These are phyloP conservation scores for Poecile atricapillus DNA, from an alignment of 2,113 vertebrate species.

Conservation along the genomic window DNA sequence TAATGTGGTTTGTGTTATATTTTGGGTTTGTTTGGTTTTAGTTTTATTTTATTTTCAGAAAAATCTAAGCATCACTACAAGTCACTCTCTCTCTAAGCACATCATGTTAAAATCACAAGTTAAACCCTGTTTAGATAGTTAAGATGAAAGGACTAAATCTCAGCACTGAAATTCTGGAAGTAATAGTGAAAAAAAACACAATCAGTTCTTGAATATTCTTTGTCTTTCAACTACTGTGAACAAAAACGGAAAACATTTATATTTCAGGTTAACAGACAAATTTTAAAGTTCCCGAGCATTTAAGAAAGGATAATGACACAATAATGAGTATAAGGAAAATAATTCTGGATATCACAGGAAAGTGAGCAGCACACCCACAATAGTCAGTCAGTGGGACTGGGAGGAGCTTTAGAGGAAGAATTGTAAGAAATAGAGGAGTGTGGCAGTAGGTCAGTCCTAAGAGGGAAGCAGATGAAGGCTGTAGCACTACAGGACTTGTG, in stretches of 20 bases:
- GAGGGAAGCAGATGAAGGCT: not conserved
- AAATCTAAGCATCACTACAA: not conserved
- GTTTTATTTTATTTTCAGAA: too few relatives aligned
- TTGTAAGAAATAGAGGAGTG: not conserved
- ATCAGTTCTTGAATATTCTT: not conserved
- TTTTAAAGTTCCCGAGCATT: not conserved
- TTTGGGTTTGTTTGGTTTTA: fast-evolving
- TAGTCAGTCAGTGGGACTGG: fast-evolving
- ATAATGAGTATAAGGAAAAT: not conserved
- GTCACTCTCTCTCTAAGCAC: not conserved
- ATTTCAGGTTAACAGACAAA: not conserved
- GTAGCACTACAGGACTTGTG: not conserved
- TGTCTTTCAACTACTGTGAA: not conserved
- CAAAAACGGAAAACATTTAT: not conserved
- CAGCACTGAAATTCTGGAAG: not conserved
- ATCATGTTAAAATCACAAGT: not conserved
- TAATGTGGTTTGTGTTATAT: not conserved
- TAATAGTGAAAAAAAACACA: not conserved
- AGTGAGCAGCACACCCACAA: fast-evolving
- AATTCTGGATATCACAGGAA: not conserved
- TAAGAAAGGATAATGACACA: not conserved
- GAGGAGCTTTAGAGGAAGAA: not conserved
- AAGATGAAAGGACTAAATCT: not conserved
- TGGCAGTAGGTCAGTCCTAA: not conserved
- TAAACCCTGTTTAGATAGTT: not conserved